Base-by-base conservation (phyloP, 2,797 vertebrate species). In the Gorsachius magnificus region DNA sequence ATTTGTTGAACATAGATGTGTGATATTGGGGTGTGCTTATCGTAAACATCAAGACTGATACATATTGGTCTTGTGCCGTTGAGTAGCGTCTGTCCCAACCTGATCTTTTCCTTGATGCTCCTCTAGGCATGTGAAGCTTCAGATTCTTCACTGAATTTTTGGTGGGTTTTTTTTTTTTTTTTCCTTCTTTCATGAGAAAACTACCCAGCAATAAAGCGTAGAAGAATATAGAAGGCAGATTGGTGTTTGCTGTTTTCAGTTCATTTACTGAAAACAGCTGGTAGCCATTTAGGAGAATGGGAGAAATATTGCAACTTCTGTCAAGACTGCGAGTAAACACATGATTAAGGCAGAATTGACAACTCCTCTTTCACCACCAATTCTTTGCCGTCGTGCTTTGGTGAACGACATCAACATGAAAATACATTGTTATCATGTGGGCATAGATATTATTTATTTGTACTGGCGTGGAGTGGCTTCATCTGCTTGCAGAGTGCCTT, bases 251-350 rank as follows among this genome's bases (percentile, higher is more conserved):
- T n/a, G 63, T 33, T 45, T 56, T 87, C 61, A 38, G 31, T 71
- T 87, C 94, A 26, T 93, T 95, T 86, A 63, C 83, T 54, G 76
- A 33, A 90, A 92, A 71, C 94, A 95, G 87, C 89, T 95, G 93
- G 96, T 92, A 66, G 91, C 83, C 89, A 48, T 86, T 92, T 74
- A 89, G 87, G 72, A 54, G 80, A 86, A 86, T 50, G 80, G 51
- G 80, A 74, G 60, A 48, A 92, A 92, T 14, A 46, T 16, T 9
- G 84, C 78, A 43, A 46, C 91, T 89, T 74, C 72, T 95, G 91
- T 86, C 69, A 16, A 48, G 48, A 7, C 65, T 15, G 9, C 35
- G 66, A 96, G 77, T 66, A 77, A 90, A 95, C 91, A 89, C 38
- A 82, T 78, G 80, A 78, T 93, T 83, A 74, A 68, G 83, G 91